Base-by-base conservation (phyloP, 2,113 vertebrate genomes). In the Ciconia stormi region DNA sequence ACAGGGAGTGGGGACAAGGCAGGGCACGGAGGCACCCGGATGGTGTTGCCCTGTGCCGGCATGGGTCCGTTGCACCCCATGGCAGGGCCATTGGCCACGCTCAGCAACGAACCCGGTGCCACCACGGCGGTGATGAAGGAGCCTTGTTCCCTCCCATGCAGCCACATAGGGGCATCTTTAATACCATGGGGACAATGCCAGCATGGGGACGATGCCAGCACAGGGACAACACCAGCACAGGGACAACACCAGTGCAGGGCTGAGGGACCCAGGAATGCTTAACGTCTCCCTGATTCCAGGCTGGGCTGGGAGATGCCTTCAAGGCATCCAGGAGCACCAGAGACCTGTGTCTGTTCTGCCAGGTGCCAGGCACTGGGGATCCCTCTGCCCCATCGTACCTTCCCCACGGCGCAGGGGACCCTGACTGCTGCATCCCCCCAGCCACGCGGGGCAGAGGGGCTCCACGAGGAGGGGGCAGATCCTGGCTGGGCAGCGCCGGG, bases 21-120 rank as follows among this genome's bases (percentile, higher is more conserved):
- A 30, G 58, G 30, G 23, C 49, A 55, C 0, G 0, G 34, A 20
- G 50, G 47, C 2, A 27, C 8, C 13, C 0, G 0, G 17, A 17
- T 42, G 32, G 25, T 1, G 7, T 19, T 36, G 65, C 14, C 40
- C 36, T 46, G 46, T 82, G 78, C 42, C 34, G 20, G 10, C 0
- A 0, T 20, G 38, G 44, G 25, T 44, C 36, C 3, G 1, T 4
- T 0, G 1, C 38, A 38, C 21, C 61, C 42, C 32, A 21, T 19
- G 46, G 65, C 36, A 56, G 36, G 62, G 58, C 53, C 55, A 8
- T 9, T 16, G 42, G 47, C 50, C 14, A 0, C 13, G 29, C 82
- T 72, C 44, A 70, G 73, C 34, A 52, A 21, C 1, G 5, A 61
- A 84, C 36, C 16, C 0, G 0, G 26, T 73, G 38, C 25, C 47